Evolutionary conservation across 2,113 vertebrate species (phyloP).

Genomic region (Potamarius usumacintae): DNA sequence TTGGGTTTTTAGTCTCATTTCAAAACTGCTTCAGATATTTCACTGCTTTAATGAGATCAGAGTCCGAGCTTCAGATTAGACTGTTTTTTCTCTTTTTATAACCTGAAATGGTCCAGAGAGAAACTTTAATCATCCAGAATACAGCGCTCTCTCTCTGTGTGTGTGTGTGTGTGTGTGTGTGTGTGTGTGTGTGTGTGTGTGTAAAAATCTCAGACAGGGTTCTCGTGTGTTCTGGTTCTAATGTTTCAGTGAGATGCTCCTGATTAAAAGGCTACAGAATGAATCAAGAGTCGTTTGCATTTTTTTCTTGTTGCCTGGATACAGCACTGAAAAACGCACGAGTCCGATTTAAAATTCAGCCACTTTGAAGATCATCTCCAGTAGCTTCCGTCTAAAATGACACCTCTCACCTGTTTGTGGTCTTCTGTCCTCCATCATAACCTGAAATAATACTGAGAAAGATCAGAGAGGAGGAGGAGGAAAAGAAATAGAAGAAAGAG

Average conservation of each 20-base stretch:
- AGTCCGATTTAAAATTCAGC: slow-evolving; percentile 27
- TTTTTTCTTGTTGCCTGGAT: slow-evolving; percentile 12
- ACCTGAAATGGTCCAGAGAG: background rate
- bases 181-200: too few species aligned
- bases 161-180: too few species aligned
- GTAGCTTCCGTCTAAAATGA: slow-evolving; percentile 19
- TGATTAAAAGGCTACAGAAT: background rate
- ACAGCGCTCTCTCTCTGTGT: background rate
- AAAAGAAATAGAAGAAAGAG: background rate
- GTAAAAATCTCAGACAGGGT: background rate
- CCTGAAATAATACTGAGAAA: background rate
- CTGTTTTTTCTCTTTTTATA: background rate
- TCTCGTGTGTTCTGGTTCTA: background rate
- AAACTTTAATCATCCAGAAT: background rate
- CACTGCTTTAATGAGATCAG: background rate
- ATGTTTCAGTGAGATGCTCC: background rate
- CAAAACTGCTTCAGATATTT: background rate
- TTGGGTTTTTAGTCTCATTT: background rate
- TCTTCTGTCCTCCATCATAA: background rate
- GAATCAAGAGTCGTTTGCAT: background rate
- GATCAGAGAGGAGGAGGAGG: background rate
- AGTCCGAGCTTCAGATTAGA: background rate
- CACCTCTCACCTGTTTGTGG: background rate
- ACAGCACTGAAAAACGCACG: background rate
- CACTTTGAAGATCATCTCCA: slow-evolving; percentile 33